phyloP scores from a whole-genome alignment of 2,888 invertebrate genomes.

The Cabera pusaria region DNA sequence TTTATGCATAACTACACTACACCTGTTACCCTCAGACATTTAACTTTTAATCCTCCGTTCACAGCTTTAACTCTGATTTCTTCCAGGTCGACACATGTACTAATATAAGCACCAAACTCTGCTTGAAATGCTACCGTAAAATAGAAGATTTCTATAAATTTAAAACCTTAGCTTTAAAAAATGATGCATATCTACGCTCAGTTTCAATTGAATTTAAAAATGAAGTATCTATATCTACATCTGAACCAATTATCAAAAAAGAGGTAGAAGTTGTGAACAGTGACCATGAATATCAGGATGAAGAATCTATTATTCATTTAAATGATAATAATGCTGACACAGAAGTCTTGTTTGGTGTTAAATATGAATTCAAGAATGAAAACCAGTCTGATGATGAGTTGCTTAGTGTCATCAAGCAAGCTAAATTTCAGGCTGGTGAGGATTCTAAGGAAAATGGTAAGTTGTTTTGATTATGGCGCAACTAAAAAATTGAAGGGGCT shows the following conservation, averaged over 20 bases:
- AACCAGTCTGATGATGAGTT: slow-evolving; percentile 53
- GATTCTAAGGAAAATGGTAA: slow-evolving; percentile 50
- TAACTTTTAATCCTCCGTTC: too few species aligned
- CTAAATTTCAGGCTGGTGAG: slow-evolving; percentile 51
- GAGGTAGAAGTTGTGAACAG: neutral
- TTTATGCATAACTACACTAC: too few species aligned
- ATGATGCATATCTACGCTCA: slow-evolving; percentile 35
- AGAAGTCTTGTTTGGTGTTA: slow-evolving; percentile 9
- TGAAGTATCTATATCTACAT: neutral
- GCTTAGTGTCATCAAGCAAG: slow-evolving; percentile 53
- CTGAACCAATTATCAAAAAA: slow-evolving; percentile 8
- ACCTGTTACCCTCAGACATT: too few species aligned
- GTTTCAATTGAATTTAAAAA: neutral
- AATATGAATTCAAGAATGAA: slow-evolving; percentile 20
- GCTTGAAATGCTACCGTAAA: slow-evolving; percentile 58
- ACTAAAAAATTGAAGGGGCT: too few species aligned
- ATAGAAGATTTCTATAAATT: slow-evolving; percentile 57
- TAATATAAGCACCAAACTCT: slow-evolving; percentile 58
- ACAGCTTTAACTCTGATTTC: too few species aligned
- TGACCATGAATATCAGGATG: neutral
- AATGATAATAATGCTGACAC: slow-evolving; percentile 1
- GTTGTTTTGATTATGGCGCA: neutral
- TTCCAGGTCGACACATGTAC: too few species aligned
- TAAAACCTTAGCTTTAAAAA: slow-evolving; percentile 57
- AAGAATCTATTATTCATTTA: slow-evolving; percentile 2